These are phyloP conservation scores for Hoplodrina ambigua DNA, from an alignment of 2,888 invertebrate species.

Conservation along the genomic window DNA sequence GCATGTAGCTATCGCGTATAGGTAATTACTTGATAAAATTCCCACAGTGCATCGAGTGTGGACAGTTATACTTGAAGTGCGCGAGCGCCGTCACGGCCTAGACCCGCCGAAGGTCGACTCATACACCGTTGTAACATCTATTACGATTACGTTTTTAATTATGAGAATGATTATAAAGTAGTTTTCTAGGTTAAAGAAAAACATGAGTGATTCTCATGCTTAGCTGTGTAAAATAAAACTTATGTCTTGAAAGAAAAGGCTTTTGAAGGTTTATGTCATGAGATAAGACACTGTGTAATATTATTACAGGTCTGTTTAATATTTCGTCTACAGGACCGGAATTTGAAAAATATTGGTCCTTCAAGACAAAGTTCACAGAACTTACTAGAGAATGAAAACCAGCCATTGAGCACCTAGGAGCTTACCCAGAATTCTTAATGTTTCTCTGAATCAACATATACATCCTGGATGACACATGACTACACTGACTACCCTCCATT, in stretches of 20 bases:
- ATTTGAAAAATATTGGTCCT: neutral
- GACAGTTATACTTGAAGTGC: conserved; percentile 51
- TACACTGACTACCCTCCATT: conserved; percentile 15
- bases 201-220: conserved; percentile 1
- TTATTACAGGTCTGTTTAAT: too few species aligned
- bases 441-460: neutral
- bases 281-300: too few species aligned
- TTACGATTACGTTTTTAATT: conserved; percentile 30
- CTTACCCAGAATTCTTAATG: neutral
- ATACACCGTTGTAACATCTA: conserved; percentile 34
- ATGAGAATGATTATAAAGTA: neutral
- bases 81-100: conserved; percentile 58
- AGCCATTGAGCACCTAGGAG: neutral
- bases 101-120: conserved; percentile 57
- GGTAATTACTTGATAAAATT: conserved; percentile 53
- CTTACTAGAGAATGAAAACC: neutral
- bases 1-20: conserved; percentile 18
- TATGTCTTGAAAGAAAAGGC: neutral
- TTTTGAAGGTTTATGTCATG: too few species aligned
- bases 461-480: conserved; percentile 7
- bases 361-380: neutral
- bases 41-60: conserved; percentile 50
- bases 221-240: neutral
- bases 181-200: conserved; percentile 26
- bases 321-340: too few species aligned